These are phyloP conservation scores for Notarius quadriscutis DNA, from an alignment of 2,113 vertebrate species.

Conservation along the genomic window DNA sequence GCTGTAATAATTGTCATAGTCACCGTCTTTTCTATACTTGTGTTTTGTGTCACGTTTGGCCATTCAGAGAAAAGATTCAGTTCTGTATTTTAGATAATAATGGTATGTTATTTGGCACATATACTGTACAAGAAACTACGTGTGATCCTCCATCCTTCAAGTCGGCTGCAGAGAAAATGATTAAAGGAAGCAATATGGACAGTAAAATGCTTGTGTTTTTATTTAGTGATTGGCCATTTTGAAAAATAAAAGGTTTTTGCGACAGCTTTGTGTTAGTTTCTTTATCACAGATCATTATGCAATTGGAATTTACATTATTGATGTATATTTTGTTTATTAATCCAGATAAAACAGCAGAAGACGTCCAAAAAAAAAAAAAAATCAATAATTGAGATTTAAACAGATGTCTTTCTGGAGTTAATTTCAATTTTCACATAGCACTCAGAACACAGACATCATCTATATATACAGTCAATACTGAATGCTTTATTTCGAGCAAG, in stretches of 20 bases:
- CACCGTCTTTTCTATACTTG: conserved; percentile 40
- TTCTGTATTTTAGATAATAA: conserved; percentile 35
- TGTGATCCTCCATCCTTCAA: neutral
- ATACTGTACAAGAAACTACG: neutral
- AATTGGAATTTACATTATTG: neutral
- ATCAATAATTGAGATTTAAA: neutral
- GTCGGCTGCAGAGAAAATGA: neutral
- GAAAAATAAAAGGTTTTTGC: conserved; percentile 49
- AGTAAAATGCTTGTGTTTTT: conserved; percentile 34
- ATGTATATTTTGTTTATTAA: neutral
- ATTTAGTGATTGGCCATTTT: conserved; percentile 39
- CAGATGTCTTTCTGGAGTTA: neutral
- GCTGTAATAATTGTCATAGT: conserved; percentile 3
- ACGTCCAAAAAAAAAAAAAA: neutral
- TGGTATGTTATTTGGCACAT: conserved; percentile 22
- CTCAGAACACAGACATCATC: neutral
- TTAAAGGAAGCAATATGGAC: conserved; percentile 12
- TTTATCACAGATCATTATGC: neutral
- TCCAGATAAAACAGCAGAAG: neutral
- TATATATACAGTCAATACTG: neutral
- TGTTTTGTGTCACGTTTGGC: conserved; percentile 9
- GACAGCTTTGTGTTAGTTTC: conserved; percentile 18
- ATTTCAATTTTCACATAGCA: neutral
- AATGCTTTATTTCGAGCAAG: neutral
- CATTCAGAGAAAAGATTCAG: neutral